These are phyloP conservation scores for Xiphophorus couchianus DNA, from an alignment of 2,113 vertebrate species.

Conservation along the genomic window DNA sequence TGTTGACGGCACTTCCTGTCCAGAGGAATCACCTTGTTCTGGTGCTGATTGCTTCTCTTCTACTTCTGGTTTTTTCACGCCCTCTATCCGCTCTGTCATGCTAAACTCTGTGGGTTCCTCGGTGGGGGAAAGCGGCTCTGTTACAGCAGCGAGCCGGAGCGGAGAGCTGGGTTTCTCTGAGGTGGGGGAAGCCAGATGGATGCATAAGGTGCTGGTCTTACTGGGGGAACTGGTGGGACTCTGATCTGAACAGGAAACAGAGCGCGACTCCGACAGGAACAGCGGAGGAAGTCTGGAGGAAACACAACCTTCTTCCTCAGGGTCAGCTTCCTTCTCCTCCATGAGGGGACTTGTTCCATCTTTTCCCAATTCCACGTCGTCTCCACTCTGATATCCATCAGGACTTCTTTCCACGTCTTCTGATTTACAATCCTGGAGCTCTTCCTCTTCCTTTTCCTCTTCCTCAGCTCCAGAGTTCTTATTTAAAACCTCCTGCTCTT, in stretches of 20 bases:
- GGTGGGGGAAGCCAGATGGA: constrained; percentile 56
- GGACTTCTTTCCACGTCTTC: background rate
- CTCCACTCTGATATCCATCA: constrained; percentile 14
- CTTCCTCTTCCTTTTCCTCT: background rate
- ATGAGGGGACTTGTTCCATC: background rate
- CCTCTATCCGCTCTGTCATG: background rate
- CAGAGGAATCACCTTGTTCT: background rate
- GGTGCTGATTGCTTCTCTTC: background rate
- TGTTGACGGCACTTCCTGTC: background rate
- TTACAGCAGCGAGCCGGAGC: constrained; percentile 2
- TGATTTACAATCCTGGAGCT: too few species aligned
- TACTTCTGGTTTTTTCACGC: background rate
- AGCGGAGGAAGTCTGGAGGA: background rate
- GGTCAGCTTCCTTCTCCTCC: background rate
- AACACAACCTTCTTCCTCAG: constrained; percentile 9
- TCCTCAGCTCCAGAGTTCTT: constrained; percentile 13
- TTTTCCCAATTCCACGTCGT: constrained; percentile 6
- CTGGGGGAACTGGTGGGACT: constrained; percentile 22
- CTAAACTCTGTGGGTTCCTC: background rate
- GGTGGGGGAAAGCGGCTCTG: background rate
- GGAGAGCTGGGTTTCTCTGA: constrained; percentile 26
- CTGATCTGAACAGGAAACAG: constrained; percentile 7
- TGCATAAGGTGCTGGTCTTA: constrained; percentile 35
- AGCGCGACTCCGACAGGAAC: background rate
- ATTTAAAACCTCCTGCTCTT: background rate